phyloP scores from a whole-genome alignment of 2,113 vertebrate species.

The Hemibates koningsi region DNA sequence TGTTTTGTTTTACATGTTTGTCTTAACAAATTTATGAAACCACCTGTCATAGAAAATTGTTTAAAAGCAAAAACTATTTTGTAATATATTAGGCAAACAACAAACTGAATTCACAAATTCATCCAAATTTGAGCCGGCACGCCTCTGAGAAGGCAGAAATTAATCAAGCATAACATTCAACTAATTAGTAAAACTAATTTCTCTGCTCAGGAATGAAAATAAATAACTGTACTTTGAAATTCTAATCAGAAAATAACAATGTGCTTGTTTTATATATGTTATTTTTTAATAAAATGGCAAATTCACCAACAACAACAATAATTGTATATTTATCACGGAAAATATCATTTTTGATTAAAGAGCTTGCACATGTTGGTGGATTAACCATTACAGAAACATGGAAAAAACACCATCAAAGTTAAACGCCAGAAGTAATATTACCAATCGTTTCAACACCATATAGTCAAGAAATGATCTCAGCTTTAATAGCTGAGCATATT shows the following conservation, averaged over 20 bases:
- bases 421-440: rapidly evolving
- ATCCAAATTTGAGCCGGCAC: not conserved
- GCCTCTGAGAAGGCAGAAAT: not conserved
- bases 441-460: not conserved
- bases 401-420: not conserved
- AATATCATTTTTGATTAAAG: not conserved
- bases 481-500: not conserved
- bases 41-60: not conserved
- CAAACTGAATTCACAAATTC: not conserved
- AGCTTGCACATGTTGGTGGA: not conserved
- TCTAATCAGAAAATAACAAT: not conserved
- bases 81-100: not conserved
- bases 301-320: not conserved
- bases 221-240: not conserved
- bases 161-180: not conserved
- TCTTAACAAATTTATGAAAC: not conserved
- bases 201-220: not conserved
- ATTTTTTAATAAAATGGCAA: not conserved
- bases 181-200: not conserved
- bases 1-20: not conserved
- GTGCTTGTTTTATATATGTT: not conserved
- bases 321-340: not conserved
- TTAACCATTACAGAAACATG: not conserved
- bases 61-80: not conserved
- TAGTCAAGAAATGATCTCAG: not conserved